Conservation (phyloP, 2,888 invertebrate species). For the Noctua pronuba region DNA sequence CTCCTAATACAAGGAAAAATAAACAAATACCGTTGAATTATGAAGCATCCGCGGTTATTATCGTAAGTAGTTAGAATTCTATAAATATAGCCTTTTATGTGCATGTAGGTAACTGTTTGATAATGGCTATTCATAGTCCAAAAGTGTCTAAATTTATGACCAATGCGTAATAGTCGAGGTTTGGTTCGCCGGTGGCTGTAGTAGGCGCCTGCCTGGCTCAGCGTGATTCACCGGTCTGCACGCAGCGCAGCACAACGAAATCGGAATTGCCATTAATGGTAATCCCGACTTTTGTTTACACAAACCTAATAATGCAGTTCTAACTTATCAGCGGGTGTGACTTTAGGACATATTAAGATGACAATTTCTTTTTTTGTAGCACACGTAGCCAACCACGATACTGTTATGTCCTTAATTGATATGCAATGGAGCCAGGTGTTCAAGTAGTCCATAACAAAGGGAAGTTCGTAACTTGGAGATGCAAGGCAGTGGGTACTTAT, state of each 20-base stretch:
- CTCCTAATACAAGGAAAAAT: slow-evolving; percentile 48
- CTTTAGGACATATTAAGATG: slow-evolving; percentile 7
- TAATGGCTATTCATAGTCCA: slow-evolving; percentile 63
- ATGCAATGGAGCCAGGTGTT: not conserved
- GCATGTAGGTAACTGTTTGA: slow-evolving; percentile 52
- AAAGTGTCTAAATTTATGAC: slow-evolving; percentile 66
- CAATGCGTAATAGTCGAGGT: slow-evolving; percentile 63
- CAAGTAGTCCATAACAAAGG: not conserved
- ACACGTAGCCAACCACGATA: not conserved
- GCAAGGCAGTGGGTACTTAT: not conserved
- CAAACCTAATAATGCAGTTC: slow-evolving; percentile 51
- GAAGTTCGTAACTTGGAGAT: not conserved
- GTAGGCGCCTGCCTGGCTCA: slow-evolving; percentile 71
- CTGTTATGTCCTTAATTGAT: not conserved
- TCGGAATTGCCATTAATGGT: slow-evolving; percentile 69
- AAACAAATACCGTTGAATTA: slow-evolving; percentile 44
- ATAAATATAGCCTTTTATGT: slow-evolving; percentile 64
- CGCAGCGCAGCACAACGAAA: slow-evolving; percentile 54
- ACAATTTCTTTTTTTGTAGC: not conserved
- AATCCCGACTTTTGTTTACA: slow-evolving; percentile 59
- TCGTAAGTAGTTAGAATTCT: slow-evolving; percentile 46
- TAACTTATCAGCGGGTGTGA: slow-evolving; percentile 44
- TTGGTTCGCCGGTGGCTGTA: slow-evolving; percentile 50
- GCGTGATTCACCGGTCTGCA: slow-evolving; percentile 70
- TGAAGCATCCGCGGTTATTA: slow-evolving; percentile 54